Evolutionary conservation across 1,140 invertebrate species (phyloP).

Genomic region (Hycleus cichorii): DNA sequence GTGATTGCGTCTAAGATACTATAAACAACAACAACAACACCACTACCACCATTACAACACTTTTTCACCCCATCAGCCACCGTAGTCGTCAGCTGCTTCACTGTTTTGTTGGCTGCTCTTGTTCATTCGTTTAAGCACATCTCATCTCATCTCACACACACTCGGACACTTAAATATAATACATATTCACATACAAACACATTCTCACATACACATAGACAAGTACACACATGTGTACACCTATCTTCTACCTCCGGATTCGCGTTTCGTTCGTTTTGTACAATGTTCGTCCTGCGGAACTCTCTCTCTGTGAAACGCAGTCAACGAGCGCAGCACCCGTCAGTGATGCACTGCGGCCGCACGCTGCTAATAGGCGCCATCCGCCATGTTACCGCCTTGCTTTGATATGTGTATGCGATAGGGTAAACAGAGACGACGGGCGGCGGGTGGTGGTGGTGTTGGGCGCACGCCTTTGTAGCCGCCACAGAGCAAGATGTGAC

Average conservation of each 20-base stretch:
- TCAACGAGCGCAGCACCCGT: constrained; percentile 18
- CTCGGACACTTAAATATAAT: neutral
- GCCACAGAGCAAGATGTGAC: constrained; percentile 16
- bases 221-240: too few relatives aligned
- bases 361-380: constrained; percentile 28
- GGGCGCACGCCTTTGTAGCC: constrained; percentile 16
- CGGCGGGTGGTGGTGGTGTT: neutral
- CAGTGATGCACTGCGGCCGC: constrained; percentile 26
- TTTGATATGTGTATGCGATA: constrained; percentile 23
- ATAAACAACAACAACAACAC: neutral
- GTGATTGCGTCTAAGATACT: too few relatives aligned
- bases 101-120: neutral
- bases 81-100: neutral
- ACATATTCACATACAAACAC: too few relatives aligned
- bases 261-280: neutral
- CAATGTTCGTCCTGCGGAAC: constrained; percentile 13
- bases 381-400: constrained; percentile 28
- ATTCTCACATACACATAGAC: too few relatives aligned
- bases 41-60: neutral
- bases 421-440: constrained; percentile 17
- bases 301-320: neutral
- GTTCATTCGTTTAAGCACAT: neutral
- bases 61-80: neutral
- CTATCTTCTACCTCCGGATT: neutral
- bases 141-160: neutral